Evolutionary conservation across 2,888 invertebrate genomes (phyloP).

Genomic region (Steinernema scapterisci): DNA sequence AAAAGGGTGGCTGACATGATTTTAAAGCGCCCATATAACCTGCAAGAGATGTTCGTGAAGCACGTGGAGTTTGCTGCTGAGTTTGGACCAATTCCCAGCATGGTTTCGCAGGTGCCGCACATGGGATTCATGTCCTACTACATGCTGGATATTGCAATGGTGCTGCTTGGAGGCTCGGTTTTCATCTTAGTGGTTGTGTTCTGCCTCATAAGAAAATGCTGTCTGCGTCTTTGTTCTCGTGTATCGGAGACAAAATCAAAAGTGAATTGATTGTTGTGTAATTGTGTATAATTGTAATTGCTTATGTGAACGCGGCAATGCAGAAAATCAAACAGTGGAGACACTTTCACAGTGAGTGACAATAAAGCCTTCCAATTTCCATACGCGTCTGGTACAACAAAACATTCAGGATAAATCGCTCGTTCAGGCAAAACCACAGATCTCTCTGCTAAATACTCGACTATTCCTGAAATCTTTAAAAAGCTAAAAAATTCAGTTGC

Average conservation of each 20-base stretch:
- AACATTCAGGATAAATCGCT: too few species aligned
- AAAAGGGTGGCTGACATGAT: neutral
- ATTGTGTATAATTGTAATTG: too few species aligned
- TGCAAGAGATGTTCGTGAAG: neutral
- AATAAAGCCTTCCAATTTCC: too few species aligned
- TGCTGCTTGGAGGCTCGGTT: neutral
- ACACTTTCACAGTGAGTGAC: too few species aligned
- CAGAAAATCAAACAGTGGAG: too few species aligned
- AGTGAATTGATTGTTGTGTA: neutral
- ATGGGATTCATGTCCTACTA: neutral
- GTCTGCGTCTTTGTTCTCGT: neutral
- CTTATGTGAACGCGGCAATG: too few species aligned
- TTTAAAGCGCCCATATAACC: neutral
- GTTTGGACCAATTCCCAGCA: conserved; percentile 1
- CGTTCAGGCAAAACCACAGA: too few species aligned
- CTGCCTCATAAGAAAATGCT: neutral
- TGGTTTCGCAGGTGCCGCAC: neutral
- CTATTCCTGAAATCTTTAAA: too few species aligned
- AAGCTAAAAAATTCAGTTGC: too few species aligned
- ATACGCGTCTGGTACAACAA: too few species aligned
- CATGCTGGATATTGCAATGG: neutral
- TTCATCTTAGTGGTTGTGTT: neutral
- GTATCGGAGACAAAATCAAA: neutral
- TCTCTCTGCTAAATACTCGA: too few species aligned
- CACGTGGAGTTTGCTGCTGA: conserved; percentile 6